Percentiles rank a stretch among this genome's conserved stretches.
Evolutionary conservation across 1,140 invertebrate species (phyloP).

Genomic region (Spodoptera frugiperda): DNA sequence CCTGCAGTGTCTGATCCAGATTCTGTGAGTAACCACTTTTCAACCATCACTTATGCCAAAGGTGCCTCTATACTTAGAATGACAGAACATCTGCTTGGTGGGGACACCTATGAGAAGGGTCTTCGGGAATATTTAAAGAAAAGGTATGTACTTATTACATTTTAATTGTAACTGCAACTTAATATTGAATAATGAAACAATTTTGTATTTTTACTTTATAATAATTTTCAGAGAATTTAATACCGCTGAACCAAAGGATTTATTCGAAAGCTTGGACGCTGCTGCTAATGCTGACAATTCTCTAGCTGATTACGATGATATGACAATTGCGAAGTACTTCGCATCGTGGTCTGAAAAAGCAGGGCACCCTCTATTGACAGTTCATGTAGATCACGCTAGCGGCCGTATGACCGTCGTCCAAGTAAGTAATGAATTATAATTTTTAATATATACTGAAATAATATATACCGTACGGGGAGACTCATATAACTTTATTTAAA

Average conservation of each 20-base stretch:
- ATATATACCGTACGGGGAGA: too few species aligned
- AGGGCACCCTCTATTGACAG: slow-evolving; percentile 89
- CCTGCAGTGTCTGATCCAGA: slow-evolving; percentile 78
- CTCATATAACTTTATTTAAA: too few species aligned
- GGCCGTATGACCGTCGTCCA: slow-evolving; percentile 81
- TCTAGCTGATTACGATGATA: slow-evolving; percentile 59
- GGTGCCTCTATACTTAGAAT: slow-evolving; percentile 92
- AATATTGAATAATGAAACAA: too few species aligned
- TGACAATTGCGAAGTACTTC: slow-evolving; percentile 86
- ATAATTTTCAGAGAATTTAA: slow-evolving; percentile 72
- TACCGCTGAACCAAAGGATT: slow-evolving; percentile 89
- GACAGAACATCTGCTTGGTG: slow-evolving; percentile 89
- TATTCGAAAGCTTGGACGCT: slow-evolving; percentile 89
- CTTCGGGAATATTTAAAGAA: slow-evolving; percentile 87
- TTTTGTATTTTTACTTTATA: too few species aligned
- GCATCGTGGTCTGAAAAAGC: slow-evolving; percentile 90
- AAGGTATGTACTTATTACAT: slow-evolving; percentile 77
- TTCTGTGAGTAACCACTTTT: slow-evolving; percentile 86
- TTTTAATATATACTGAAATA: too few species aligned
- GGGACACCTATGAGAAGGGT: slow-evolving; percentile 87
- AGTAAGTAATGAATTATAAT: slow-evolving; percentile 61
- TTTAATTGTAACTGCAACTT: not conserved
- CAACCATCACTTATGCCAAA: slow-evolving; percentile 88
- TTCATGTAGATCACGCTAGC: slow-evolving; percentile 81
- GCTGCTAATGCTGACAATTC: slow-evolving; percentile 80